Base-by-base conservation (phyloP, 2,888 invertebrate species). In the Azorinus chamasolen region DNA sequence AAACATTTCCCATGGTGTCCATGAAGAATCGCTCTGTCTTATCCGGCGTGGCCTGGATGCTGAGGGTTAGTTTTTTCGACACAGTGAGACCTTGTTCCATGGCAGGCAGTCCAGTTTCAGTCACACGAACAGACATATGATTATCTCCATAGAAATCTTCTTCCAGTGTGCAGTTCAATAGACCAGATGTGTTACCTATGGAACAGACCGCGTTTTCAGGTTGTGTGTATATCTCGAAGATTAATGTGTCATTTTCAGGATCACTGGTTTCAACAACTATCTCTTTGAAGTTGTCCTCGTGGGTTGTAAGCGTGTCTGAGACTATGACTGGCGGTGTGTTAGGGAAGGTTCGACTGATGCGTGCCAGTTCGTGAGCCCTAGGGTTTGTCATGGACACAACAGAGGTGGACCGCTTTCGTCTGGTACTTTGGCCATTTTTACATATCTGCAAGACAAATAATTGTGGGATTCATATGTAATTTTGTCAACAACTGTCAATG, bases 131-230 rank as follows among this genome's bases (percentile, higher is more conserved):
- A 18, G 58, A 61, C 8, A 83, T 71, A 8, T 25, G 14, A 53
- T 79, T 68, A 6, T 54, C 20, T 1, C 86, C 86, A 55, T 69
- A 71, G 39, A 82, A 86, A 50, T 86, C 75, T 20, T 72, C 46
- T 10, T 70, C 53, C 0, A 79, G 74, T 4, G 25, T 54, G 27
- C 81, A 83, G 12, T 59, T 66, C 10, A 32, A 10, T 8, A 57
- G 37, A 0, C 83, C 84, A 37, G 66, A 64, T 1, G 46, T n/a
- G 6, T 75, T 72, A 12, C 64, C 57, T 10, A 85, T 68, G 18
- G 53, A 73, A 39, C 79, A 76, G 1, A 24, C 16, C 0, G 77
- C 68, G n/a, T 80, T 37, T 12, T 20, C 12, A n/a, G 81, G 83
- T 16, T 37, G 22, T 20, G 68, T 39, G 0, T 22, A 27, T 18